Evolutionary conservation across 2,113 vertebrate species (phyloP).

Genomic region (Bettongia penicillata): DNA sequence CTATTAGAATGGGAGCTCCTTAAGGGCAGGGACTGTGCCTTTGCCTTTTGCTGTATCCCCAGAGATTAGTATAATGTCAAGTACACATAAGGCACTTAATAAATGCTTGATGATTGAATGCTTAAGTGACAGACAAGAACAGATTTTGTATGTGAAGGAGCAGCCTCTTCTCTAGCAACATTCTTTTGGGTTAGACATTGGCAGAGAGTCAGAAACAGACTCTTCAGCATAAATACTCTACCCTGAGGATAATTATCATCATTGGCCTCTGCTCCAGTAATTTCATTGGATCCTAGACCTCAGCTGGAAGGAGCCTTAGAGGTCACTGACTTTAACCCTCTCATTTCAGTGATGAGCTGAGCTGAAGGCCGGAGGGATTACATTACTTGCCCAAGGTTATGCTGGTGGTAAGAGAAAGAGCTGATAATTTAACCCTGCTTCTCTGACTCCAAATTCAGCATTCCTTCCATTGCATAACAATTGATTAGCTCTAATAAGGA

Average conservation of each 20-base stretch:
- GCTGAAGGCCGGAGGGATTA: not conserved
- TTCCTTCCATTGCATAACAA: not conserved
- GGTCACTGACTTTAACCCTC: not conserved
- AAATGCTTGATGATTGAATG: not conserved
- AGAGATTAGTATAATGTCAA: not conserved
- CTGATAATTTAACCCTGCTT: not conserved
- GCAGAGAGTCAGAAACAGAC: not conserved
- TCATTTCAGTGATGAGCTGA: not conserved
- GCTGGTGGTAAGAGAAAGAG: not conserved
- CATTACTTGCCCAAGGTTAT: not conserved
- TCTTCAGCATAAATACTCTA: not conserved
- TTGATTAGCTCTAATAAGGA: not conserved
- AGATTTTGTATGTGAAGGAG: not conserved
- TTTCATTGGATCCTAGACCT: not conserved
- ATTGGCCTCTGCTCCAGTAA: not conserved
- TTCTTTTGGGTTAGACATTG: not conserved
- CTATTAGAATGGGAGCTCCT: not conserved
- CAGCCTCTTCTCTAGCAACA: not conserved
- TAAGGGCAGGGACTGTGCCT: not conserved
- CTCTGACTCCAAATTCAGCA: not conserved
- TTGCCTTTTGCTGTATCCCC: not conserved
- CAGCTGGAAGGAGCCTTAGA: not conserved
- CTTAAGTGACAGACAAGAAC: not conserved
- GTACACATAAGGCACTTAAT: not conserved
- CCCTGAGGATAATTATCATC: not conserved